phyloP scores from a whole-genome alignment of 2,888 invertebrate species.

The Villa cingulata region DNA sequence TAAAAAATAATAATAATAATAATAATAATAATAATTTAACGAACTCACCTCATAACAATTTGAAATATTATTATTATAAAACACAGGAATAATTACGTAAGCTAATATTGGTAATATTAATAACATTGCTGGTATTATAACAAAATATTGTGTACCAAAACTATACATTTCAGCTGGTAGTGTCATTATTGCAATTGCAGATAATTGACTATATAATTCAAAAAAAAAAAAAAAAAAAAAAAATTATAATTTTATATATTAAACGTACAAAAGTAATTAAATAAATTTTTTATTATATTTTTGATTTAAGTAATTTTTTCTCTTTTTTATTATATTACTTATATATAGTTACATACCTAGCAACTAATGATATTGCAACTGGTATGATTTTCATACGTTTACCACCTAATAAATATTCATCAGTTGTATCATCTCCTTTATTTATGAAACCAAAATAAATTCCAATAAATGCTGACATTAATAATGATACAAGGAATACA shows the following conservation, averaged over 20 bases:
- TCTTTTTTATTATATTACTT: no score
- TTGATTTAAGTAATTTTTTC: no score
- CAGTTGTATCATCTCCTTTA: slow-evolving; percentile 19
- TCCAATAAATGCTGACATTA: slow-evolving; percentile 38
- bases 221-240: background rate
- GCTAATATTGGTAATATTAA: slow-evolving; percentile 20
- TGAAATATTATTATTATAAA: slow-evolving; percentile 32
- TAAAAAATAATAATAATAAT: no score
- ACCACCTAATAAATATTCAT: slow-evolving; percentile 39
- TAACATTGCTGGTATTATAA: slow-evolving; percentile 28
- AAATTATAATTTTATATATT: background rate
- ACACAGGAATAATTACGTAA: slow-evolving; percentile 34
- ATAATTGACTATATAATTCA: slow-evolving; percentile 38
- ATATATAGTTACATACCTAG: slow-evolving; percentile 29
- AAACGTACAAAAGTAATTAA: background rate
- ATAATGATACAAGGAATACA: slow-evolving; percentile 37
- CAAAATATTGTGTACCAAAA: slow-evolving; percentile 34
- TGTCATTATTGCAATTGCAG: slow-evolving; percentile 38
- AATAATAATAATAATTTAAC: no score
- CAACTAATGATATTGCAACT: slow-evolving; percentile 42
- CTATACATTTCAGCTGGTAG: slow-evolving; percentile 38
- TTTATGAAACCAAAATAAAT: slow-evolving; percentile 37
- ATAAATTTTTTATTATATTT: no score
- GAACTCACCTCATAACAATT: slow-evolving; percentile 29
- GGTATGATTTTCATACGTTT: slow-evolving; percentile 39